Conservation (phyloP, 2,113 vertebrate genomes). For the Amphiprion percula region DNA sequence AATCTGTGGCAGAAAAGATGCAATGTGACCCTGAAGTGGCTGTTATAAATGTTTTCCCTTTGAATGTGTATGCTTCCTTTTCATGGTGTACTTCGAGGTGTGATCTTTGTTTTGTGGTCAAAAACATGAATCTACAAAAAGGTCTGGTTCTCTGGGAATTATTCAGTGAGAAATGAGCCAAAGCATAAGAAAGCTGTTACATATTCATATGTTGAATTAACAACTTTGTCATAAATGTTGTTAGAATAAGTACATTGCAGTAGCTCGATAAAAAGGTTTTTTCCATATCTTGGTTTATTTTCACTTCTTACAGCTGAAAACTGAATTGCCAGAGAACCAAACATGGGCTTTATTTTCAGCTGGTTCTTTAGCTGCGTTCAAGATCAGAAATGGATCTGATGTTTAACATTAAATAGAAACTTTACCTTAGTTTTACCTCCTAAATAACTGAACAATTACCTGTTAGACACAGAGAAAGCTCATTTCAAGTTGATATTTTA, state of each 20-base stretch:
- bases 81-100: slow-evolving; percentile 7
- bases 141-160: slow-evolving; percentile 61
- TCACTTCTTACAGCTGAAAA: background rate
- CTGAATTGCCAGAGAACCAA: slow-evolving; percentile 55
- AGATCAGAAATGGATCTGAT: background rate
- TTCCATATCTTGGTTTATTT: background rate
- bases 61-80: slow-evolving; percentile 16
- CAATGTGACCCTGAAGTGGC: slow-evolving; percentile 8
- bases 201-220: slow-evolving; percentile 14
- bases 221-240: slow-evolving; percentile 23
- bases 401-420: too few relatives aligned
- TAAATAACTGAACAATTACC: background rate
- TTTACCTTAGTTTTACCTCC: background rate
- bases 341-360: background rate
- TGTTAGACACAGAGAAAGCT: background rate
- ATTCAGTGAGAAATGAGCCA: background rate
- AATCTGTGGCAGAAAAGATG: slow-evolving; percentile 22
- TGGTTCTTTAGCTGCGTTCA: background rate
- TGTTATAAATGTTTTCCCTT: slow-evolving; percentile 45
- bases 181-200: slow-evolving; percentile 25
- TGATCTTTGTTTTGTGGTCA: background rate
- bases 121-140: background rate
- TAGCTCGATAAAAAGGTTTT: background rate
- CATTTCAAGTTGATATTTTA: background rate
- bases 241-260: background rate